Base-by-base conservation (phyloP, 37 sponge, comb jelly and placozoan species). In the Amphimedon queenslandica region DNA sequence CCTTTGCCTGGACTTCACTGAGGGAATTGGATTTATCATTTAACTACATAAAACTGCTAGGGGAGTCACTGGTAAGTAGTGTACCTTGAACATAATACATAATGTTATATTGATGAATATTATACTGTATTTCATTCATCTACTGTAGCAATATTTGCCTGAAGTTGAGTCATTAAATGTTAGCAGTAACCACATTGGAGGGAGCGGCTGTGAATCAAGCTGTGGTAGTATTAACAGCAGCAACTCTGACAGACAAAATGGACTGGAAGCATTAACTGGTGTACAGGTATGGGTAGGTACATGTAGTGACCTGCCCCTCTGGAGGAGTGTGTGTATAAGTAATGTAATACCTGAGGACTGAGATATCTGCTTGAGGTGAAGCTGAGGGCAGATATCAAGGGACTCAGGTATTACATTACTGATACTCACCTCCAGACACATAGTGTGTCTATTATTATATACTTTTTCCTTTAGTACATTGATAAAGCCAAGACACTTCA, bases 31-130 rank as follows among this genome's bases (percentile, higher is more conserved):
- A 84, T 68, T 66, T 89, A 34, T 68, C 69, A 40, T 60, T 72
- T 20, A 89, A 89, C 67, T 57, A 38, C 55, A 57, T 89, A 18
- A 67, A 33, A 1, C 31, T 64, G 4, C 71, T 84, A 0, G 85
- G 77, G 20, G 70, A 80, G 28, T 82, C 85, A 30, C 35, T 89
- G 67, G 90, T 89, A 40, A 60, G 82, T 60, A n/a, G n/a, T n/a
- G n/a, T n/a, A n/a, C n/a, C n/a, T n/a, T n/a, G n/a, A n/a, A n/a
- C n/a, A n/a, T n/a, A n/a, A n/a, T n/a, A n/a, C n/a, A n/a, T n/a
- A n/a, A n/a, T n/a, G n/a, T n/a, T n/a, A n/a, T n/a, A 73, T 67
- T 40, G 31, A 39, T 67, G 68, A 40, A 5, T 23, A 67, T 40
- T 67, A n/a, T 35, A 4, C 5, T 67, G 40, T 67, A 13, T 40